Percentiles rank a stretch among this genome's conserved stretches.
Evolutionary conservation across 2,113 vertebrate genomes (phyloP).

Genomic region (Fulmarus glacialis): DNA sequence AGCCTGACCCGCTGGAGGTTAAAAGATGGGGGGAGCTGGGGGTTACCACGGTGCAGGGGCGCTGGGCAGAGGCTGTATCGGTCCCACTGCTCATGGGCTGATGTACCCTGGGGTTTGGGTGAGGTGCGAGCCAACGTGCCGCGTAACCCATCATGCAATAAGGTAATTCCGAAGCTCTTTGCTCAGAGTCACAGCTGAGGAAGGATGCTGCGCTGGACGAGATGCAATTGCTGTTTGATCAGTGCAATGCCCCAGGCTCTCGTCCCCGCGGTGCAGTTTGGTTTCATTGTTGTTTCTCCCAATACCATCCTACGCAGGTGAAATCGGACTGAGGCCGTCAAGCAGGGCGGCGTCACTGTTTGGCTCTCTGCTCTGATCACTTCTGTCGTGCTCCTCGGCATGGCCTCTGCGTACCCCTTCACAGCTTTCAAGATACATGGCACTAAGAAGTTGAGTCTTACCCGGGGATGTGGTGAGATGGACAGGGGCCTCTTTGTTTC

Average conservation of each 20-base stretch:
- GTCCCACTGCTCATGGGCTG: background rate
- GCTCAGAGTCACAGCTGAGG: background rate
- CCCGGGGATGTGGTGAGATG: background rate
- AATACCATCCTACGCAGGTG: background rate
- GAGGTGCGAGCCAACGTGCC: background rate
- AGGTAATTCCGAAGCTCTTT: background rate
- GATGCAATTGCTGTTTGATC: background rate
- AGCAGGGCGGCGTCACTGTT: background rate
- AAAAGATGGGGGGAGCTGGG: background rate
- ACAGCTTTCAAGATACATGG: background rate
- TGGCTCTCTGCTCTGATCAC: background rate
- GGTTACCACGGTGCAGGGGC: background rate
- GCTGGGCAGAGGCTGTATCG: background rate
- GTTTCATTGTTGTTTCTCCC: background rate
- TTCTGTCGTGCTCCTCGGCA: fast-evolving
- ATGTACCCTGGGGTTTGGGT: background rate
- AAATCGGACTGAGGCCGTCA: background rate
- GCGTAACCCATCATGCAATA: background rate
- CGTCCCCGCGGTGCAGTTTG: background rate
- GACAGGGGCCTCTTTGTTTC: background rate
- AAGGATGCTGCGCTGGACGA: background rate
- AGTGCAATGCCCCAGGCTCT: background rate
- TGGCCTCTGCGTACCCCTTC: background rate
- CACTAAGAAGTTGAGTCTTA: background rate
- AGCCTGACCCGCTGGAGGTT: background rate